A percentile compares a stretch with the other conserved stretches of the same genome.
phyloP scores from a whole-genome alignment of 2,113 vertebrate genomes.

The Noctilio leporinus region DNA sequence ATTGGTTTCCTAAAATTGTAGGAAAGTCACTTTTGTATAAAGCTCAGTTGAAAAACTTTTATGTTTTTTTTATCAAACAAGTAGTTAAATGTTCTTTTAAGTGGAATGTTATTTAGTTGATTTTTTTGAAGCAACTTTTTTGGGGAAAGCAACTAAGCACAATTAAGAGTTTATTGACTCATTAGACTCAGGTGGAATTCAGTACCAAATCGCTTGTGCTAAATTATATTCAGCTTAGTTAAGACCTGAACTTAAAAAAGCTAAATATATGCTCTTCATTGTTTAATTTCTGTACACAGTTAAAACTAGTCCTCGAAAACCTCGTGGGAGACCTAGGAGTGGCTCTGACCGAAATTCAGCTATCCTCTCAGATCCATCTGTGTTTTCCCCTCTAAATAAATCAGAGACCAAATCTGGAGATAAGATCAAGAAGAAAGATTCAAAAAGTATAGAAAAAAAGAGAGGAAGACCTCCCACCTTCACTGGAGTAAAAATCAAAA shows the following conservation, averaged over 20 bases:
- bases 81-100: slow-evolving; percentile 19
- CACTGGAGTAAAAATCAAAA: slow-evolving; percentile 84
- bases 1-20: background rate
- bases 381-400: slow-evolving; percentile 81
- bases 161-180: slow-evolving; percentile 40
- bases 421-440: slow-evolving; percentile 87
- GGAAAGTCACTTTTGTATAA: background rate
- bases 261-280: slow-evolving; percentile 67
- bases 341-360: slow-evolving; percentile 79
- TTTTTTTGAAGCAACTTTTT: slow-evolving; percentile 27
- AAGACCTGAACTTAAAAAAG: slow-evolving; percentile 48
- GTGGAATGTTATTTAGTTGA: background rate
- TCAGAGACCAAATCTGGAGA: slow-evolving; percentile 85
- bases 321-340: slow-evolving; percentile 84
- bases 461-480: slow-evolving; percentile 93
- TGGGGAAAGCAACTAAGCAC: slow-evolving; percentile 46
- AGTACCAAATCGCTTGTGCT: slow-evolving; percentile 53
- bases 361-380: slow-evolving; percentile 77
- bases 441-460: slow-evolving; percentile 87
- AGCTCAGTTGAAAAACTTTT: background rate
- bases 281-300: slow-evolving; percentile 76
- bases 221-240: slow-evolving; percentile 55
- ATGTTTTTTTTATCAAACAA: slow-evolving; percentile 35
- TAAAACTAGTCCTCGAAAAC: slow-evolving; percentile 82
- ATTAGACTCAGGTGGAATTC: background rate